phyloP scores from a whole-genome alignment of 2,113 vertebrate species.

The Trogon surrucura region DNA sequence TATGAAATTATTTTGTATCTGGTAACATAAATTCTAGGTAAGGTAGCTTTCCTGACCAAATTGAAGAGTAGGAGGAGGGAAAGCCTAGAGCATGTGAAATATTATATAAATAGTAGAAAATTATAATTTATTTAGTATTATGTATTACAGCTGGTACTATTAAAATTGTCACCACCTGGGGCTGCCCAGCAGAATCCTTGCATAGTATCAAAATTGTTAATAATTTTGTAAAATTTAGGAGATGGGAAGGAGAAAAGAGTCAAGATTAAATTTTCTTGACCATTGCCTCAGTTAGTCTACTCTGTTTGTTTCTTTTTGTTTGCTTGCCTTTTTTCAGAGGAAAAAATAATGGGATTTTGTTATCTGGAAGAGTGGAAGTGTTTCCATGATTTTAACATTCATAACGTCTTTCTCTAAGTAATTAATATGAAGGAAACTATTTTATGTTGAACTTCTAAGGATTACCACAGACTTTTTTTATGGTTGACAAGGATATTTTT shows the following conservation, averaged over 20 bases:
- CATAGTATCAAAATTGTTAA: background rate
- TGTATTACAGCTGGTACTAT: background rate
- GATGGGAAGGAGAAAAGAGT: background rate
- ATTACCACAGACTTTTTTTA: background rate
- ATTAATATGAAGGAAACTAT: background rate
- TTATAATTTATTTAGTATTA: background rate
- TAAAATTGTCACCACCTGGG: background rate
- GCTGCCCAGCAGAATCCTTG: background rate
- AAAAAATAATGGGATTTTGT: background rate
- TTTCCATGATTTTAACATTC: background rate
- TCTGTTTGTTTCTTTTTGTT: background rate
- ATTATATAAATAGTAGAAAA: background rate
- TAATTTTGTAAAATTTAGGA: background rate
- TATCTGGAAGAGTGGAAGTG: background rate
- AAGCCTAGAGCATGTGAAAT: background rate
- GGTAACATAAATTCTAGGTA: background rate
- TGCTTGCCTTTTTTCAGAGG: background rate
- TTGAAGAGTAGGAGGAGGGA: fast-evolving
- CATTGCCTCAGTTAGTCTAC: background rate
- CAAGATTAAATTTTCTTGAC: background rate
- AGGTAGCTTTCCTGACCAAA: background rate
- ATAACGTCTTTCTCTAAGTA: background rate
- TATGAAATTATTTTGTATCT: background rate
- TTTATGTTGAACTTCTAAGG: background rate
- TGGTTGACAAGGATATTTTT: background rate